These are phyloP conservation scores for Rhinolophus ferrumequinum DNA, from an alignment of 2,113 vertebrate genomes.

Conservation along the genomic window DNA sequence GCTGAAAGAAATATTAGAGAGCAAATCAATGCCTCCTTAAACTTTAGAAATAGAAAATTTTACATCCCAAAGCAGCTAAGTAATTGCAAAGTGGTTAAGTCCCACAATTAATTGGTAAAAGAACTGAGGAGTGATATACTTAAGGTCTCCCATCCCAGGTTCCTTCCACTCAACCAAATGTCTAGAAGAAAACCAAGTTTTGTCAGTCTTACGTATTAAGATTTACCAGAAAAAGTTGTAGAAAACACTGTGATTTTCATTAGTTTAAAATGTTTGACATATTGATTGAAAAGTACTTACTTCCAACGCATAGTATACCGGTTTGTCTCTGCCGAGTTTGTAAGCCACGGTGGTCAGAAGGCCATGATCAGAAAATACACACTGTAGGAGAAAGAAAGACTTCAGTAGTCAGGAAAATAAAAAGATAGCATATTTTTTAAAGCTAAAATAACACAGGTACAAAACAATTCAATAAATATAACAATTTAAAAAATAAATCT, in stretches of 20 bases:
- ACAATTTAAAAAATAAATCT: neutral
- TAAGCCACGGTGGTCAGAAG: conserved; percentile 98
- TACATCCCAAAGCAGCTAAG: neutral
- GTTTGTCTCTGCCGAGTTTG: conserved; percentile 92
- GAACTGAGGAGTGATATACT: neutral
- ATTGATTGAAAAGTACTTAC: conserved; percentile 78
- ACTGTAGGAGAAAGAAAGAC: conserved; percentile 82
- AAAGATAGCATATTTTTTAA: neutral
- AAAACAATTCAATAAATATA: conserved; percentile 4
- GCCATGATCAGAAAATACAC: conserved; percentile 95
- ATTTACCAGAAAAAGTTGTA: conserved; percentile 24
- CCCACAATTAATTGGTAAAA: neutral
- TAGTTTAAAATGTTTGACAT: neutral
- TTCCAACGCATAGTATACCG: conserved; percentile 95
- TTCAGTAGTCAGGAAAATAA: neutral
- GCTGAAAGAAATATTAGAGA: neutral
- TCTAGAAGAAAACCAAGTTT: neutral
- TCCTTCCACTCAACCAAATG: neutral
- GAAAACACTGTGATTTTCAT: conserved; percentile 17
- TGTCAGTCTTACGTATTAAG: neutral
- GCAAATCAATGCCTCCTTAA: neutral
- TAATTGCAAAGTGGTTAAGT: neutral
- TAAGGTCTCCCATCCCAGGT: neutral
- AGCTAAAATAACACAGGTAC: neutral
- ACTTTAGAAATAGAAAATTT: neutral